A percentile compares a stretch with the other conserved stretches of the same genome.
Evolutionary conservation across 1,140 invertebrate genomes (phyloP).

Genomic region (Leptinotarsa undecemlineata): DNA sequence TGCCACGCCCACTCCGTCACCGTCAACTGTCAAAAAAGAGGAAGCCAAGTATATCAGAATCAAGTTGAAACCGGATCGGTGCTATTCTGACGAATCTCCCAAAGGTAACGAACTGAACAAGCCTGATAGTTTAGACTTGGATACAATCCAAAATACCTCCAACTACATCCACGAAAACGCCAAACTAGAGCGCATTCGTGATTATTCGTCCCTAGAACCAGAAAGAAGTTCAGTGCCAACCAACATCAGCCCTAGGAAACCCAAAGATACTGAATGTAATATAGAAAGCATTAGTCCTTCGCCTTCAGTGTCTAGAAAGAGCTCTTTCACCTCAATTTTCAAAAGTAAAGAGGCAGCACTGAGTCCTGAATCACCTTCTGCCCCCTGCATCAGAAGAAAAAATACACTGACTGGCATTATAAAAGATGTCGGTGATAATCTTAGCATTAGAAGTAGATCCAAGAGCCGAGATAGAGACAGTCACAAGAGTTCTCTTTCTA

Average conservation of each 20-base stretch:
- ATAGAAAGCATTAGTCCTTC: constrained; percentile 59
- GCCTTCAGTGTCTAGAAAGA: constrained; percentile 72
- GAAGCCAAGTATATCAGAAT: constrained; percentile 67
- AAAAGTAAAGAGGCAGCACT: constrained; percentile 64
- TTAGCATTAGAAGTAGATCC: constrained; percentile 60
- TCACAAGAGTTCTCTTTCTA: constrained; percentile 32
- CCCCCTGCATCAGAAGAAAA: constrained; percentile 39
- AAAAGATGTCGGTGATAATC: constrained; percentile 50
- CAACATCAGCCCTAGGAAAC: constrained; percentile 47
- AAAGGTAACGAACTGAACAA: constrained; percentile 33
- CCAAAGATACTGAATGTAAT: constrained; percentile 57
- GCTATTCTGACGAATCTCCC: constrained; percentile 59
- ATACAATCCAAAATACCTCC: constrained; percentile 21
- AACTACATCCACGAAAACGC: constrained; percentile 33
- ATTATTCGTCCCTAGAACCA: constrained; percentile 44
- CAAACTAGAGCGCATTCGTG: not conserved
- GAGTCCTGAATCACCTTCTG: constrained; percentile 70
- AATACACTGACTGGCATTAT: constrained; percentile 49
- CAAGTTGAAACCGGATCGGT: constrained; percentile 66
- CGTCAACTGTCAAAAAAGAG: constrained; percentile 32
- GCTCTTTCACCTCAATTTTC: constrained; percentile 78
- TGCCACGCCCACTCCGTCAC: constrained; percentile 41
- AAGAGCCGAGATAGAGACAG: constrained; percentile 64
- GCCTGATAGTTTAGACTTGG: constrained; percentile 39
- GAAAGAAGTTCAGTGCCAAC: constrained; percentile 46